Percentiles rank a stretch among this genome's conserved stretches.
Evolutionary conservation across 2,113 vertebrate species (phyloP).

Genomic region (Chlamydotis undulata): DNA sequence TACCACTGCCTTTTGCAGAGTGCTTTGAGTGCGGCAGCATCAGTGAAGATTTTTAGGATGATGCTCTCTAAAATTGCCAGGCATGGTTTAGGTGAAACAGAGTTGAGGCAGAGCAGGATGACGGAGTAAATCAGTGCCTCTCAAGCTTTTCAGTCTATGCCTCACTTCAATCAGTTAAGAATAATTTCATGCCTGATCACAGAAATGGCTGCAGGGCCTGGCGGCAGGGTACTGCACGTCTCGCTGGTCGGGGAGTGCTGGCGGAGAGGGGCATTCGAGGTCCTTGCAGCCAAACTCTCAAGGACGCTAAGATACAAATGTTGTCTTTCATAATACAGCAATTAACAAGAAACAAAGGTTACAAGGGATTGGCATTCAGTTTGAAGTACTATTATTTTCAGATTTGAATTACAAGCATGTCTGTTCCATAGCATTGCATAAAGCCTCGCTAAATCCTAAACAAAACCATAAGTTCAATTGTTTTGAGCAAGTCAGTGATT

Average conservation of each 20-base stretch:
- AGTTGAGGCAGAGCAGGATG: background rate
- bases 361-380: background rate
- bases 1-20: background rate
- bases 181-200: conserved; percentile 51
- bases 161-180: conserved; percentile 34
- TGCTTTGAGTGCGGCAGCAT: background rate
- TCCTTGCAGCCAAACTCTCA: conserved; percentile 14
- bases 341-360: background rate
- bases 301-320: conserved; percentile 1
- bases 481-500: background rate
- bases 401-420: background rate
- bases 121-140: background rate
- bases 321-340: conserved; percentile 8
- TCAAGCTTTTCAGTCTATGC: conserved; percentile 30
- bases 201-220: conserved; percentile 43
- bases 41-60: background rate
- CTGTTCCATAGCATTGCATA: background rate
- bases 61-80: background rate
- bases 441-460: background rate
- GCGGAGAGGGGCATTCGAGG: background rate
- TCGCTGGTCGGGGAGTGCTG: background rate
- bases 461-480: background rate
- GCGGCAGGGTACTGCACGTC: background rate
- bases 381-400: background rate
- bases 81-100: background rate